phyloP scores from a whole-genome alignment of 2,113 vertebrate species.

The Dolichallabes microphthalmus region DNA sequence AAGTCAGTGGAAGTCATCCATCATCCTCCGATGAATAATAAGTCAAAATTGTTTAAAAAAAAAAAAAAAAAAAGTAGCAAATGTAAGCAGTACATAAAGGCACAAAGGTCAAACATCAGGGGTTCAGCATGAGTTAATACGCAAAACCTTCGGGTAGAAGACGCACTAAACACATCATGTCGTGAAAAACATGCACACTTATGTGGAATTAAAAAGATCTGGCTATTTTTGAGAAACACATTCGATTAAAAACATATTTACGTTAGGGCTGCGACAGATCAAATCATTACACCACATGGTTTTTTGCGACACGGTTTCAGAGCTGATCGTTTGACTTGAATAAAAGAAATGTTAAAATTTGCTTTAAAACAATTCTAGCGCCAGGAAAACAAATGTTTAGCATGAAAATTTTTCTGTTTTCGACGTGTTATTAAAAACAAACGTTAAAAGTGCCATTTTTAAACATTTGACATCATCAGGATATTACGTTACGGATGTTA shows the following conservation, averaged over 20 bases:
- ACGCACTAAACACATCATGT: not conserved
- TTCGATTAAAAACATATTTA: not conserved
- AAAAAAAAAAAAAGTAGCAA: not conserved
- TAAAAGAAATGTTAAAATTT: no score
- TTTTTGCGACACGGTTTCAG: not conserved
- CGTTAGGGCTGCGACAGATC: not conserved
- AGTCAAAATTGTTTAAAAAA: not conserved
- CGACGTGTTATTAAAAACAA: no score
- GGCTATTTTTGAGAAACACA: not conserved
- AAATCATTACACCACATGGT: not conserved
- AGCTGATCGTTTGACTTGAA: not conserved
- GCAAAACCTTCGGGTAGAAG: not conserved
- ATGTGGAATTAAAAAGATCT: not conserved
- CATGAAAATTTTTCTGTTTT: no score
- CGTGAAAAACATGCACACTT: not conserved
- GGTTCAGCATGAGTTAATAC: not conserved
- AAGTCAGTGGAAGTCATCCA: slow-evolving; percentile 5
- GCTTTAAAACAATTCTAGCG: not conserved
- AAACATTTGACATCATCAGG: not conserved
- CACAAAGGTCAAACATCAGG: not conserved
- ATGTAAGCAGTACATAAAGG: not conserved
- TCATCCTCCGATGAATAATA: slow-evolving; percentile 10
- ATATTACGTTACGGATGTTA: not conserved
- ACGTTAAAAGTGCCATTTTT: not conserved
- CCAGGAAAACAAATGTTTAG: not conserved